Evolutionary conservation across 2,113 vertebrate genomes (phyloP), one percentile per base, ranked within the genome.

Genomic region (Microtus ochrogaster): DNA sequence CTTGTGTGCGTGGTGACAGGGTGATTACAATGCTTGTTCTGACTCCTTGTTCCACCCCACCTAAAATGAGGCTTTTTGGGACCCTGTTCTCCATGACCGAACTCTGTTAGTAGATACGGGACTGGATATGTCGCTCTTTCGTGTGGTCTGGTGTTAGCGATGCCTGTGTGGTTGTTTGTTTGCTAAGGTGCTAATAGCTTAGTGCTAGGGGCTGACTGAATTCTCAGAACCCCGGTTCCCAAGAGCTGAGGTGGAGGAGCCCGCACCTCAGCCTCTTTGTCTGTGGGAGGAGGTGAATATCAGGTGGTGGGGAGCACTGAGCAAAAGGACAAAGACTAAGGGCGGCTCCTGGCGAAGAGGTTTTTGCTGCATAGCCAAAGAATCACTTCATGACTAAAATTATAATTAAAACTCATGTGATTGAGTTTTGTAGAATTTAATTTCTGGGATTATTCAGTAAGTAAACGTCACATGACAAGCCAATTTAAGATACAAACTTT

Each of bases 401-500:
- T 36, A 39, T 3, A 66, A 81, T 91, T 91, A 76, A 93, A 92
- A 89, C 52, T 83, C 8, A 33, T 82, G 21, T 33, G 58, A 88
- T 91, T 92, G 47, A 89, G 47, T 94, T 89, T 65, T 83, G 28
- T 78, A 49, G 65, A 96, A 91, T 92, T 95, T 84, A 16, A 41
- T 87, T 91, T 93, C 78, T 93, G 8, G 65, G 7, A 79, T 90
- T 72, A 87, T 36, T 95, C 70, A 94, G 26, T 93, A 66, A 98
- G 49, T 93, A n/a, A 72, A 93, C 93, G 41, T 72, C 76, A 91
- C n/a, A 70, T 77, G 22, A 33, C 17, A 86, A 63, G 4, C 7
- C 92, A 36, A 74, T 84, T 68, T 93, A 92, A 90, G 94, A 94
- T 90, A n/a, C 68, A 93, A 91, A 85, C 52, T 85, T 92, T 86